Evolutionary conservation across 2,113 vertebrate genomes (phyloP), one percentile per base, ranked within the genome.

Genomic region (Procavia capensis): DNA sequence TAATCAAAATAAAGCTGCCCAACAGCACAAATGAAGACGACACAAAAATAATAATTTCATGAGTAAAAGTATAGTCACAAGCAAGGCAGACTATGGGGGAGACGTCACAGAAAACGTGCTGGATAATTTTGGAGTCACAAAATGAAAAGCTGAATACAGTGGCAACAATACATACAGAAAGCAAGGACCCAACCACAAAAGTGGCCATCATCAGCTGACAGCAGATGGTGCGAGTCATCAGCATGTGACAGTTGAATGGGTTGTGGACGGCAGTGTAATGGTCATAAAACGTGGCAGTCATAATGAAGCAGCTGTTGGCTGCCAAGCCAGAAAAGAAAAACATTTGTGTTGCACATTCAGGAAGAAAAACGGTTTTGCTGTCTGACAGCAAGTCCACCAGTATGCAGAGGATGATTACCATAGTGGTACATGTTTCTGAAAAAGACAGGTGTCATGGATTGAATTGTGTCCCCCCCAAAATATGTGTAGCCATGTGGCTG

Each of bases 251-350:
- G 19, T 63, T 94, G 75, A 98, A 54, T 3, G 95, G 94, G 41
- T 2, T 84, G 36, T 63, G 70, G 39, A 96, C 87, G 63, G 95
- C 96, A 1, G 41, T 92, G 31, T 96, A 95, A 20, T 68, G 43
- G 81, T 97, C 93, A 39, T 96, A 97, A 27, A 95, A 97, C 98
- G 97, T 96, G 39, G 95, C 78, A 2, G 95, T 84, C 75, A 97
- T 63, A n/a, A 94, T 83, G 66, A 96, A 96, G 29, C 97, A 97
- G 50, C 97, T 96, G 59, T 88, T 98, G 31, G 63, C 50, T 16
- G 36, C 90, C 6, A 97, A 66, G 14, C 94, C 79, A 54, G 94
- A 87, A 85, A 97, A 98, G 64, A 95, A 80, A 75, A 97, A 96
- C 95, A 97, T 93, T 87, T 95, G 95, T 10, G 41, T 90, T 57